Percentiles rank a stretch among this genome's conserved stretches.
phyloP scores from a whole-genome alignment of 2,113 vertebrate genomes.

The Suricata suricatta region DNA sequence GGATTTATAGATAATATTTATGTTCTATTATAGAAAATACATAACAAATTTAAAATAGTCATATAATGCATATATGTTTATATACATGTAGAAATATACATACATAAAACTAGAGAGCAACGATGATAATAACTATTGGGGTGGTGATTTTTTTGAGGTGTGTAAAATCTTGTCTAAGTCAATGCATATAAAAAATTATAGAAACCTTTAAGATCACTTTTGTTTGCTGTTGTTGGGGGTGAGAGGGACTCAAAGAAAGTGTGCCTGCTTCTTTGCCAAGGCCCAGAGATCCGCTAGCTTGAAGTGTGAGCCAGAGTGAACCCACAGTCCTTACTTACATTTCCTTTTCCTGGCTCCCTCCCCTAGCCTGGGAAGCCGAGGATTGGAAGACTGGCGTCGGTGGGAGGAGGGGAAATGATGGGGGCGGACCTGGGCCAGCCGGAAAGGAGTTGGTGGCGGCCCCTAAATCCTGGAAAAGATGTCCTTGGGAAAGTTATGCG shows the following conservation, averaged over 20 bases:
- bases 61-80: background rate
- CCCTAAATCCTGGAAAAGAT: background rate
- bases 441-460: background rate
- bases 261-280: background rate
- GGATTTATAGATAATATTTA: background rate
- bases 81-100: background rate
- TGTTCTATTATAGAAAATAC: background rate
- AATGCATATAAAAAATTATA: background rate
- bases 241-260: background rate
- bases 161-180: background rate
- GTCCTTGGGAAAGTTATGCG: background rate
- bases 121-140: background rate
- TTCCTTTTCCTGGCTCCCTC: background rate
- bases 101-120: background rate
- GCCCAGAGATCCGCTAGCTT: background rate
- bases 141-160: background rate
- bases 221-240: background rate
- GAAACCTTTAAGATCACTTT: background rate
- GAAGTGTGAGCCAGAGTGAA: background rate
- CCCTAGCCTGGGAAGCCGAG: fast-evolving
- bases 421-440: fast-evolving
- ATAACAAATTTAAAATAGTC: background rate
- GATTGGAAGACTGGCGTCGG: background rate
- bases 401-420: no score
- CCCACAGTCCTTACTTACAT: background rate